phyloP scores from a whole-genome alignment of 2,113 vertebrate species.

The Rallus limicola region DNA sequence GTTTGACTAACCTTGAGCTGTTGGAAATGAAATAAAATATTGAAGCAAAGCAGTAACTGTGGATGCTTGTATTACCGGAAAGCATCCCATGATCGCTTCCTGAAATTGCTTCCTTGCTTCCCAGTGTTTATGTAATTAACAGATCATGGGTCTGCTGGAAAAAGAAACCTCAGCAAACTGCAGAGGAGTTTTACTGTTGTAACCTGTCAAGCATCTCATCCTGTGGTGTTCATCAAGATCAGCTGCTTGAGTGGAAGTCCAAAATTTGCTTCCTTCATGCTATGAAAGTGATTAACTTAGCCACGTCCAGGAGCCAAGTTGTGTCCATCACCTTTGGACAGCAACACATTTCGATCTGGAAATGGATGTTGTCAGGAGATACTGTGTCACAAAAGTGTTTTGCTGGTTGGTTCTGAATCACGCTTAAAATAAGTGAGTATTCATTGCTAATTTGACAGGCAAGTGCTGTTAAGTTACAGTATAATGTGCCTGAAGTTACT shows the following conservation, averaged over 20 bases:
- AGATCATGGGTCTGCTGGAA: not conserved
- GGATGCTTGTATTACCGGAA: not conserved
- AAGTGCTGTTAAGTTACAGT: not conserved
- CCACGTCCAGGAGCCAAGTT: not conserved
- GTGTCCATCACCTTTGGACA: not conserved
- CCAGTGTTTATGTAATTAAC: not conserved
- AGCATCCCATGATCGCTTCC: not conserved
- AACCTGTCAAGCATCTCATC: not conserved
- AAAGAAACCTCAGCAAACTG: not conserved
- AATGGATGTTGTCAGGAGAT: not conserved
- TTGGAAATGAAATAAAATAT: not conserved
- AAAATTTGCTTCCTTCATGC: not conserved
- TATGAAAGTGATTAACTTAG: not conserved
- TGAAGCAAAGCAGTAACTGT: not conserved
- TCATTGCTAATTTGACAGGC: not conserved
- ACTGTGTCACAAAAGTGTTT: not conserved
- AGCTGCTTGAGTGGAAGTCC: not conserved
- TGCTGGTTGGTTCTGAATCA: not conserved
- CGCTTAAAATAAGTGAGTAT: not conserved
- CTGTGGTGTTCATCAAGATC: not conserved
- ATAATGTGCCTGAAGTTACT: constrained; percentile 4
- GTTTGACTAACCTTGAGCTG: not conserved
- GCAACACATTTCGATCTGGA: not conserved
- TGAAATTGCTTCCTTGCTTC: not conserved
- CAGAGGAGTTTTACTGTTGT: not conserved